Conservation (phyloP, 2,888 invertebrate genomes). For the Biston betularia region DNA sequence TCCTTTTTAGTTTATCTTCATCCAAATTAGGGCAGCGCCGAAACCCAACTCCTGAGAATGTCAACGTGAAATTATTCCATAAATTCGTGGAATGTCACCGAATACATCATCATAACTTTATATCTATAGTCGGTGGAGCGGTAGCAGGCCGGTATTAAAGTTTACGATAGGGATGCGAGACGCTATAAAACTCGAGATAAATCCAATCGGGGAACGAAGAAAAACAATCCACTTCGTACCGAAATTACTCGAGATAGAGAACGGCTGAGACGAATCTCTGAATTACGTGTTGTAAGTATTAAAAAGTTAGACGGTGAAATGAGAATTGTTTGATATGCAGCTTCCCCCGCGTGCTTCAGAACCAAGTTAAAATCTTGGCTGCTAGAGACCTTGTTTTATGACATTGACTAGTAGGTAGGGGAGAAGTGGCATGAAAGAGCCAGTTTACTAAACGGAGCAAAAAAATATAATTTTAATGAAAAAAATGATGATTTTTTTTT, state of each 20-base stretch:
- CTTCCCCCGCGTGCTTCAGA: no score
- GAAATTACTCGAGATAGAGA: constrained; percentile 66
- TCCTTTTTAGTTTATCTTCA: constrained; percentile 22
- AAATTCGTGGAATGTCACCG: constrained; percentile 49
- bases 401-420: no score
- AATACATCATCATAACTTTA: constrained; percentile 45
- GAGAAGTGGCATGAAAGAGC: no score
- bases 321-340: constrained; percentile 20
- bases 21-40: constrained; percentile 27
- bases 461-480: no score
- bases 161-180: constrained; percentile 83
- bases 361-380: no score
- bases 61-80: constrained; percentile 44
- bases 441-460: no score
- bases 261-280: constrained; percentile 51
- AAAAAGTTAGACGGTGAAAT: constrained; percentile 46
- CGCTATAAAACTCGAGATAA: constrained; percentile 82
- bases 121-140: constrained; percentile 52
- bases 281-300: constrained; percentile 57
- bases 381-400: no score
- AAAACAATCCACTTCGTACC: constrained; percentile 80
- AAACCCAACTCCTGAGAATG: constrained; percentile 37
- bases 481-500: no score
- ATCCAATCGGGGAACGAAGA: constrained; percentile 80
- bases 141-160: constrained; percentile 79